phyloP scores from a whole-genome alignment of 2,888 invertebrate genomes.

The Temnothorax unifasciatus region DNA sequence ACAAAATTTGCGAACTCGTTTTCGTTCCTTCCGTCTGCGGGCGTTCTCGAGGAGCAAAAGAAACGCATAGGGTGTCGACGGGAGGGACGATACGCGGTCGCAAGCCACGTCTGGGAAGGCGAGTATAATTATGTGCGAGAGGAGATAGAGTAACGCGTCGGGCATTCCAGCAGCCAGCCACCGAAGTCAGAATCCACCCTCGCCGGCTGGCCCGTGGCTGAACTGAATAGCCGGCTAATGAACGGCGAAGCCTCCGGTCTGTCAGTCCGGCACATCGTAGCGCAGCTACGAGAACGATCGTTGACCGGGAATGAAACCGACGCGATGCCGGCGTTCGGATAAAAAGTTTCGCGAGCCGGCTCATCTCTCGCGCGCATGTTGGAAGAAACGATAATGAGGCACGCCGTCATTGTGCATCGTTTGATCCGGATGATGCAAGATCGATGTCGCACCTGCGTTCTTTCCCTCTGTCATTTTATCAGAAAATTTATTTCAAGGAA shows the following conservation, averaged over 20 bases:
- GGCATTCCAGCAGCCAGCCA: conserved; percentile 82
- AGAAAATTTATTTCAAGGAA: background rate
- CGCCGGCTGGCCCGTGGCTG: conserved; percentile 82
- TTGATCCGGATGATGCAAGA: conserved; percentile 25
- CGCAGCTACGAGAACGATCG: conserved; percentile 75
- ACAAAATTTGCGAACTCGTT: conserved; percentile 1
- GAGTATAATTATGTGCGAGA: conserved; percentile 83
- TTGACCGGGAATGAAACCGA: conserved; percentile 76
- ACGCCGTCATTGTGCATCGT: conserved; percentile 18
- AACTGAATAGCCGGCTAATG: conserved; percentile 86
- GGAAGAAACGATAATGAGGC: conserved; percentile 40
- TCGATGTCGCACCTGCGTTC: conserved; percentile 17
- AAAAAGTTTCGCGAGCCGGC: conserved; percentile 34
- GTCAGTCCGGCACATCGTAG: conserved; percentile 80
- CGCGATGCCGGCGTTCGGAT: conserved; percentile 63
- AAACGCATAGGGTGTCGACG: background rate
- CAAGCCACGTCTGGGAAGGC: conserved; percentile 77
- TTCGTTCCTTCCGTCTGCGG: background rate
- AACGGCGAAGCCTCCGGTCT: conserved; percentile 82
- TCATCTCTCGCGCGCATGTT: conserved; percentile 46
- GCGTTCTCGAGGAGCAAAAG: background rate
- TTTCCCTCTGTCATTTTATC: background rate
- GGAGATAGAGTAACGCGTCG: conserved; percentile 83
- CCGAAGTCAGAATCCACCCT: conserved; percentile 83
- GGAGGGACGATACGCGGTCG: conserved; percentile 17